A percentile compares a stretch with the other conserved stretches of the same genome.
phyloP scores from a whole-genome alignment of 1,140 invertebrate genomes.

The Druon quercuslanigerum region DNA sequence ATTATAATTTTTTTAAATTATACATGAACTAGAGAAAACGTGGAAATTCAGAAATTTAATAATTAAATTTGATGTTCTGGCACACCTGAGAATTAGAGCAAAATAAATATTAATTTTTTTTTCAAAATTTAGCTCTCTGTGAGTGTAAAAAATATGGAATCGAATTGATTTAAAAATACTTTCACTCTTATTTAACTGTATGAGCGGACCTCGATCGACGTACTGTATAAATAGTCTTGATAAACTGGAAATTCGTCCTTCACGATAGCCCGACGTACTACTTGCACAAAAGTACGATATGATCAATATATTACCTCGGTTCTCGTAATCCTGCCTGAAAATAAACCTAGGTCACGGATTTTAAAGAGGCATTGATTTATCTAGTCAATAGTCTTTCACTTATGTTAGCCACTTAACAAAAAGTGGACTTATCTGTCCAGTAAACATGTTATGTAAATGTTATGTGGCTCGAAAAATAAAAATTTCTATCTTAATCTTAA shows the following conservation, averaged over 20 bases:
- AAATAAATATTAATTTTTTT: not conserved
- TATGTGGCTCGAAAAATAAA: too few relatives aligned
- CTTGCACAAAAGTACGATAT: conserved; percentile 44
- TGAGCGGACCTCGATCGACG: conserved; percentile 52
- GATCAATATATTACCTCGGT: conserved; percentile 53
- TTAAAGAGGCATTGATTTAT: conserved; percentile 21
- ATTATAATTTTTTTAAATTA: too few relatives aligned
- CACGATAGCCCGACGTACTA: conserved; percentile 43
- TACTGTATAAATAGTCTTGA: conserved; percentile 55
- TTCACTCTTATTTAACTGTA: conserved; percentile 18
- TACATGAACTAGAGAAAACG: too few relatives aligned
- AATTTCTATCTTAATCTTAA: too few relatives aligned
- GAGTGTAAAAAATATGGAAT: conserved; percentile 7
- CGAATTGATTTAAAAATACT: conserved; percentile 22
- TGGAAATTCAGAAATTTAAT: too few relatives aligned
- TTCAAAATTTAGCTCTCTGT: not conserved
- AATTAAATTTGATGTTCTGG: too few relatives aligned
- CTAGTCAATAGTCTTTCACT: not conserved
- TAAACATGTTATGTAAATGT: too few relatives aligned
- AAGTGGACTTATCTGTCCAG: not conserved
- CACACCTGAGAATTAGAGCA: not conserved
- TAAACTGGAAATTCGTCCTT: conserved; percentile 56
- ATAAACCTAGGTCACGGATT: conserved; percentile 38
- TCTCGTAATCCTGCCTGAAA: conserved; percentile 30
- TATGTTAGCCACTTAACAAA: not conserved